Evolutionary conservation across 1,140 invertebrate genomes (phyloP).

Genomic region (Hestina assimilis): DNA sequence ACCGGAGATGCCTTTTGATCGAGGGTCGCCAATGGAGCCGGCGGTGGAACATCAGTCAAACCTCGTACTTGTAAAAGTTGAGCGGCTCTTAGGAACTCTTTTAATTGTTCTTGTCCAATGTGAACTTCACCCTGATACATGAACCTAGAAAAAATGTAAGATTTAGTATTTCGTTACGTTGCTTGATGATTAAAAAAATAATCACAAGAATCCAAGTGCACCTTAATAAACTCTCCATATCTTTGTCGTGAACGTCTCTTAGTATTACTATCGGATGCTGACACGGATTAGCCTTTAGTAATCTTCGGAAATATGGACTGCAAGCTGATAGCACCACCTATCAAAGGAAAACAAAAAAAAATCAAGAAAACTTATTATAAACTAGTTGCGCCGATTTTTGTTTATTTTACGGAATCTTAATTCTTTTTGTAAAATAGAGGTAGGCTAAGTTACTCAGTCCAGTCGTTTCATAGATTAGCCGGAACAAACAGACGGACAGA

Average conservation of each 20-base stretch:
- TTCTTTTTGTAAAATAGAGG: no score
- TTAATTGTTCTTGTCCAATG: constrained; percentile 92
- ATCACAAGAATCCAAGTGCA: neutral
- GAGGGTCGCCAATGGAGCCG: constrained; percentile 75
- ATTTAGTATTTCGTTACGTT: neutral
- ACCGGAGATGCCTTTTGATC: constrained; percentile 73
- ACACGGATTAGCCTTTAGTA: constrained; percentile 95
- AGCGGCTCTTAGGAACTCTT: constrained; percentile 92
- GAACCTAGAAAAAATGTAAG: constrained; percentile 85
- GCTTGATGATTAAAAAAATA: neutral
- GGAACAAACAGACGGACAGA: no score
- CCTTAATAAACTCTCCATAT: constrained; percentile 93
- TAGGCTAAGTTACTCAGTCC: neutral
- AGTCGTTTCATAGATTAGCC: no score
- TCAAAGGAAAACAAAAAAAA: neutral
- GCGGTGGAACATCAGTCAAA: constrained; percentile 89
- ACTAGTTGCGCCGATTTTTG: no score
- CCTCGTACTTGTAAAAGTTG: constrained; percentile 94
- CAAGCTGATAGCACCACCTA: constrained; percentile 90
- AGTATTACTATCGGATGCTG: constrained; percentile 96
- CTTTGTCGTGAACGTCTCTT: constrained; percentile 91
- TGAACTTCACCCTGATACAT: constrained; percentile 98
- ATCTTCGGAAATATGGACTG: constrained; percentile 93
- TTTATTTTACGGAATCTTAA: no score
- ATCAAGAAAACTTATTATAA: neutral